phyloP scores from a whole-genome alignment of 2,113 vertebrate species.

The Heterotilapia buettikoferi region DNA sequence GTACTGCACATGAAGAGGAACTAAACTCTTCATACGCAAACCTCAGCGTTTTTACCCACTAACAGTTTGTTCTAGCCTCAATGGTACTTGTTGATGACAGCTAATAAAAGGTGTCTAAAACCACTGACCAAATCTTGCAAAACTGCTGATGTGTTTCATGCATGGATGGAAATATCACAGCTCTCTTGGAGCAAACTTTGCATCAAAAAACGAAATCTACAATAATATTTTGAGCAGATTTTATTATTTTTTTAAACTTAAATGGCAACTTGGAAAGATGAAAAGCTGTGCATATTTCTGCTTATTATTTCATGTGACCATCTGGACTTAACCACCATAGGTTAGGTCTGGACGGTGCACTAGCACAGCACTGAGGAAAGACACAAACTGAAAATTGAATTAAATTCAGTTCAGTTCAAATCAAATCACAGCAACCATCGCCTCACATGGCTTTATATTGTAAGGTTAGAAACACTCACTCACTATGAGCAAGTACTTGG shows the following conservation, averaged over 20 bases:
- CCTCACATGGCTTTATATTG: background rate
- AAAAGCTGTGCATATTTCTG: background rate
- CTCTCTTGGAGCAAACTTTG: too few relatives aligned
- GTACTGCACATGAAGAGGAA: too few relatives aligned
- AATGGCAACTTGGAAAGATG: background rate
- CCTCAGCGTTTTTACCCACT: too few relatives aligned
- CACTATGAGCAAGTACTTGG: background rate
- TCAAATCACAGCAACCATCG: background rate
- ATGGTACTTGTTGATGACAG: too few relatives aligned
- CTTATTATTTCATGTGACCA: background rate
- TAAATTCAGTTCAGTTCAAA: background rate
- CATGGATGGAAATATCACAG: too few relatives aligned
- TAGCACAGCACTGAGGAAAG: rapidly evolving
- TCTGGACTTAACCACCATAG: rapidly evolving
- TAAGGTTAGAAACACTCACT: background rate
- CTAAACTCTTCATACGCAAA: too few relatives aligned
- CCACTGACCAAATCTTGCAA: too few relatives aligned
- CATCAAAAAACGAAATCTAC: too few relatives aligned
- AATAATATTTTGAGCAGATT: too few relatives aligned
- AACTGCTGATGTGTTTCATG: too few relatives aligned
- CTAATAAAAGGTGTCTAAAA: too few relatives aligned
- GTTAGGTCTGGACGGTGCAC: background rate
- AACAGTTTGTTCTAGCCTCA: too few relatives aligned
- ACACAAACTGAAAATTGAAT: background rate
- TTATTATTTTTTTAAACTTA: background rate